Evolutionary conservation across 2,888 invertebrate species (phyloP).

Genomic region (Arenicola marina): DNA sequence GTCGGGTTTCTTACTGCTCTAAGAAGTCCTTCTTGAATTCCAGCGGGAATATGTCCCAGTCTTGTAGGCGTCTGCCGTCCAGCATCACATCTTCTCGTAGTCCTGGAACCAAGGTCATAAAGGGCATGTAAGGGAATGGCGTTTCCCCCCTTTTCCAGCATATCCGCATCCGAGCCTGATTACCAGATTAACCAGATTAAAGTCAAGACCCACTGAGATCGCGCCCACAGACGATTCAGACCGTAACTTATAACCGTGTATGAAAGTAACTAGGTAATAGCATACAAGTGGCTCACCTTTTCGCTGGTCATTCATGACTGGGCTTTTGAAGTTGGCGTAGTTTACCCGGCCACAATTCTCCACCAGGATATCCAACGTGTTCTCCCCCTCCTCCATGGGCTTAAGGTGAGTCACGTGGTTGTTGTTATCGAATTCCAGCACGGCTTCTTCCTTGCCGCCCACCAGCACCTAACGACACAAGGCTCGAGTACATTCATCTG

Average conservation of each 20-base stretch:
- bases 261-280: too few relatives aligned
- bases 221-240: too few relatives aligned
- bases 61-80: conserved; percentile 14
- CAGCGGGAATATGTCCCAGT: conserved; percentile 31
- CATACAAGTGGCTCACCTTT: conserved; percentile 63
- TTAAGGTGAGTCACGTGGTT: conserved; percentile 11
- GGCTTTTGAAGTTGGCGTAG: conserved; percentile 45
- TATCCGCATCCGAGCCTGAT: too few relatives aligned
- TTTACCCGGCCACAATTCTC: conserved; percentile 64
- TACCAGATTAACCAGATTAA: too few relatives aligned
- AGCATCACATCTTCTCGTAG: conserved; percentile 17
- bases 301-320: conserved; percentile 58
- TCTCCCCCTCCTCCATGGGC: neutral
- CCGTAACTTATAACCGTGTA: too few relatives aligned
- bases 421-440: conserved; percentile 23
- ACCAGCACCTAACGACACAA: conserved; percentile 62
- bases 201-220: too few relatives aligned
- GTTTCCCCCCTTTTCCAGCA: too few relatives aligned
- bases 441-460: conserved; percentile 36
- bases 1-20: conserved; percentile 21
- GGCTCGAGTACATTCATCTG: too few relatives aligned
- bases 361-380: conserved; percentile 61
- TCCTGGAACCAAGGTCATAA: too few relatives aligned
- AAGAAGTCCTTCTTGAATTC: conserved; percentile 29
- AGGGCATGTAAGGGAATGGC: too few relatives aligned